Evolutionary conservation across 2,888 invertebrate genomes (phyloP), one percentile per base, ranked within the genome.

Genomic region (Tetheella fluctuosa): DNA sequence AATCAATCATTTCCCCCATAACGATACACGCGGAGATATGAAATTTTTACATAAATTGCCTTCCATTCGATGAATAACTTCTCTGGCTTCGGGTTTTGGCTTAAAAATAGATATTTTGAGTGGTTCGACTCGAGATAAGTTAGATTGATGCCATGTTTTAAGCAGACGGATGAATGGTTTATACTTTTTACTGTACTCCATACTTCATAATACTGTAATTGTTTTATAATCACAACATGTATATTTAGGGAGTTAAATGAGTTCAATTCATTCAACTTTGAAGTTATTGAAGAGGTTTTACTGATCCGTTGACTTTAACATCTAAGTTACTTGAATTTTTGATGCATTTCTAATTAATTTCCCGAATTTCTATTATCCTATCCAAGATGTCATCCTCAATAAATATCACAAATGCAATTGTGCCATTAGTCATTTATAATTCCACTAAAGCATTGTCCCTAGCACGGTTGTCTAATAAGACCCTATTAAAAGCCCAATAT

Each of bases 31-130:
- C 74, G 82, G 85, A 87, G 86, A 89, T 83, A 73, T 76, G 86
- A 84, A 84, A 82, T 89, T 90, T 90, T 91, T 90, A 90, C 85
- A 89, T 89, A 48, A 48, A 48, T 88, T 84, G 81, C 83, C 76
- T 74, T 73, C 64, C 60, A 64, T 71, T 67, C 64, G 63, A 59
- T 42, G 60, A 57, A 37, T 59, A 61, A 60, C 55, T 61, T 59
- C 66, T 64, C 58, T 70, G 74, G 77, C 72, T 66, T 70, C 74
- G 74, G 77, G 81, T 84, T 90, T 90, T 88, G 74, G 84, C 85
- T 88, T 89, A 90, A 90, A 91, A 91, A 91, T 91, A 91, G 91
- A 90, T 74, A 74, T 90, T 91, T 90, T 89, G 90, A 91, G 91
- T 91, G 90, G 85, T 84, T 74, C 72, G 72, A 68, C 71, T 71